phyloP scores from a whole-genome alignment of 23 tunicate species.

The Halocynthia aurantium region DNA sequence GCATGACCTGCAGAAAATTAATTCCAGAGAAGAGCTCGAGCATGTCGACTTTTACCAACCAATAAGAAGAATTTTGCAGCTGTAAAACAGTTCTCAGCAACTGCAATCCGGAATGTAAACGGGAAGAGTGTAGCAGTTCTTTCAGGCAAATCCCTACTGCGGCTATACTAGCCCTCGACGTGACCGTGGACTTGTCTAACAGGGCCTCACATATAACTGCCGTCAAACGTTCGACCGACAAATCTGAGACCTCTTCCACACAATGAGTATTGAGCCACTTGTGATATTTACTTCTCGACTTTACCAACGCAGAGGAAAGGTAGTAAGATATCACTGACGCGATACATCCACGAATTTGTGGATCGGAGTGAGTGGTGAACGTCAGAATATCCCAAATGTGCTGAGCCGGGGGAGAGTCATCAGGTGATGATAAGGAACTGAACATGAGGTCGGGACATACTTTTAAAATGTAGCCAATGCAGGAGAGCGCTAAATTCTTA shows the following conservation, averaged over 20 bases:
- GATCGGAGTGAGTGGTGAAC: constrained; percentile 9
- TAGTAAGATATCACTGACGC: neutral
- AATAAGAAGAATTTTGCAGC: constrained; percentile 37
- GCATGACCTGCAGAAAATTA: constrained; percentile 44
- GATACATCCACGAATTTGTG: constrained; percentile 20
- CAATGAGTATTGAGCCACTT: neutral
- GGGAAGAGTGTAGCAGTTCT: constrained; percentile 5
- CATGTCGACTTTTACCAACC: constrained; percentile 56
- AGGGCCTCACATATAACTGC: neutral
- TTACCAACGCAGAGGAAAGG: constrained; percentile 1
- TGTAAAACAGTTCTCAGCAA: constrained; percentile 16
- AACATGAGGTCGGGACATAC: constrained; percentile 33
- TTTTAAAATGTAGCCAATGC: constrained; percentile 33
- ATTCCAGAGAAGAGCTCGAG: constrained; percentile 42
- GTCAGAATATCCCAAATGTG: neutral
- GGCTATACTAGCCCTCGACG: constrained; percentile 9
- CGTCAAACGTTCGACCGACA: neutral
- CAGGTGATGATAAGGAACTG: neutral
- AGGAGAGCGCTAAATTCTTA: constrained; percentile 59
- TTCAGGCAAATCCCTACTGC: constrained; percentile 7
- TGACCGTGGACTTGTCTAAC: constrained; percentile 6
- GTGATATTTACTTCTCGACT: neutral
- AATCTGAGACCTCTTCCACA: neutral
- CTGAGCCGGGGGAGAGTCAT: neutral
- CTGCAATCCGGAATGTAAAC: constrained; percentile 24